A percentile compares a stretch with the other conserved stretches of the same genome.
Evolutionary conservation across 2,797 vertebrate species (phyloP).

Genomic region (Gymnodraco acuticeps): DNA sequence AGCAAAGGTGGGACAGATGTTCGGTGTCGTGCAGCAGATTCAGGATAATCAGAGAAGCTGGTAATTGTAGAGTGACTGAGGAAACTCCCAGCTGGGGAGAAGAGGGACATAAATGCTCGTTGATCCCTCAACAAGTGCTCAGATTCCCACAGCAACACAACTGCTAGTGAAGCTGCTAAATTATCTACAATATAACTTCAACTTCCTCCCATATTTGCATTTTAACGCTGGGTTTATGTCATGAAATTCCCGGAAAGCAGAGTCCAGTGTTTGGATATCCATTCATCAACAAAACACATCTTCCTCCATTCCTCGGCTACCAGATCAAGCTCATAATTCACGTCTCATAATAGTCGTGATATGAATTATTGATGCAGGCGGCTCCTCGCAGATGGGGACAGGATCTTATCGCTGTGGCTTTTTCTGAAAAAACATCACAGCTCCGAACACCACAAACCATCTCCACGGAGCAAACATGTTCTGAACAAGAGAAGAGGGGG

Average conservation of each 20-base stretch:
- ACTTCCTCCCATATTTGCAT: slow-evolving; percentile 12
- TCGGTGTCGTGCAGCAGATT: slow-evolving; percentile 4
- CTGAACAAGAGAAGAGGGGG: background rate
- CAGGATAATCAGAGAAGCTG: slow-evolving; percentile 8
- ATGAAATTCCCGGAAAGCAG: slow-evolving; percentile 10
- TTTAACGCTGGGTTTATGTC: background rate
- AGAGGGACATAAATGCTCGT: background rate
- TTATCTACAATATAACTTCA: background rate
- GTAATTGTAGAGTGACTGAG: slow-evolving; percentile 26
- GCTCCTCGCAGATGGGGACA: slow-evolving; percentile 34
- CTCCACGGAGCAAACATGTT: background rate
- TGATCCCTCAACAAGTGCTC: slow-evolving; percentile 10
- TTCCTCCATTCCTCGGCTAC: background rate
- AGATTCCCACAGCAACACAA: background rate
- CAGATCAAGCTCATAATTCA: slow-evolving; percentile 45
- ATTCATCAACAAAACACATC: slow-evolving; percentile 21
- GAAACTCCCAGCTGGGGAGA: slow-evolving; percentile 2
- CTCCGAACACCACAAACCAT: slow-evolving; percentile 33
- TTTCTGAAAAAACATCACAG: slow-evolving; percentile 28
- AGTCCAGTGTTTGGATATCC: background rate
- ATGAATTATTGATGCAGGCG: slow-evolving; percentile 70
- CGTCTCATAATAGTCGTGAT: slow-evolving; percentile 49
- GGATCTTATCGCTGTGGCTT: slow-evolving; percentile 32
- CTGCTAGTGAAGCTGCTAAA: background rate
- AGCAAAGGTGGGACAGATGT: slow-evolving; percentile 20